Conservation (phyloP, 2,888 invertebrate genomes). For the Apantesis nais region DNA sequence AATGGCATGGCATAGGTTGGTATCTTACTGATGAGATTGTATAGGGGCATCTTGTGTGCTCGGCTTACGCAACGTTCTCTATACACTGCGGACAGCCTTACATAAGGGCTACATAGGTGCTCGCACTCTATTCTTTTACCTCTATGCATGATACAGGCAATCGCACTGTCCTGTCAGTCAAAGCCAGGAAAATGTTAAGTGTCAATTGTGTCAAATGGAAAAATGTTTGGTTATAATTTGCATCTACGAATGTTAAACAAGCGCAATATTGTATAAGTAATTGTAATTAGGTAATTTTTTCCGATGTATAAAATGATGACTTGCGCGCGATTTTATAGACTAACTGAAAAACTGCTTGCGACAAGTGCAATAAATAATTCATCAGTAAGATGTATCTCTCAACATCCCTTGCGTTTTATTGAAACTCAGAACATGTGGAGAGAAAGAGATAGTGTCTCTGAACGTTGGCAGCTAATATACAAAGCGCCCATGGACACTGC, state of each 20-base stretch:
- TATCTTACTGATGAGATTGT: no score
- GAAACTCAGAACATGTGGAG: conserved; percentile 71
- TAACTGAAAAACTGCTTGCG: conserved; percentile 46
- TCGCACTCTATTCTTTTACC: no score
- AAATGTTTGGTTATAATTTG: not conserved
- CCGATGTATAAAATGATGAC: conserved; percentile 50
- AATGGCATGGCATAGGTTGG: no score
- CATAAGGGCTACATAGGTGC: no score
- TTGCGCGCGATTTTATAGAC: conserved; percentile 57
- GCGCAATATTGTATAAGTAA: not conserved
- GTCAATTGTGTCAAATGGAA: not conserved
- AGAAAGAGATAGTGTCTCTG: conserved; percentile 66
- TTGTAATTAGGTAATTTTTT: not conserved
- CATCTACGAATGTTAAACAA: not conserved
- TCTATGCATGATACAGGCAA: no score
- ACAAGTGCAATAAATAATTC: conserved; percentile 49
- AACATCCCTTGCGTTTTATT: conserved; percentile 68
- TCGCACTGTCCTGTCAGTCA: no score
- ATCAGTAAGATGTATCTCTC: conserved; percentile 55
- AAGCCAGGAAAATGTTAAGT: no score
- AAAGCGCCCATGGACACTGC: conserved; percentile 75
- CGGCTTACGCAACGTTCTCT: no score
- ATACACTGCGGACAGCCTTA: no score
- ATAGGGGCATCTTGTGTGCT: no score
- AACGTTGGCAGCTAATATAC: conserved; percentile 74